Conservation (phyloP, 2,797 vertebrate species). For the Propithecus perrieri region DNA sequence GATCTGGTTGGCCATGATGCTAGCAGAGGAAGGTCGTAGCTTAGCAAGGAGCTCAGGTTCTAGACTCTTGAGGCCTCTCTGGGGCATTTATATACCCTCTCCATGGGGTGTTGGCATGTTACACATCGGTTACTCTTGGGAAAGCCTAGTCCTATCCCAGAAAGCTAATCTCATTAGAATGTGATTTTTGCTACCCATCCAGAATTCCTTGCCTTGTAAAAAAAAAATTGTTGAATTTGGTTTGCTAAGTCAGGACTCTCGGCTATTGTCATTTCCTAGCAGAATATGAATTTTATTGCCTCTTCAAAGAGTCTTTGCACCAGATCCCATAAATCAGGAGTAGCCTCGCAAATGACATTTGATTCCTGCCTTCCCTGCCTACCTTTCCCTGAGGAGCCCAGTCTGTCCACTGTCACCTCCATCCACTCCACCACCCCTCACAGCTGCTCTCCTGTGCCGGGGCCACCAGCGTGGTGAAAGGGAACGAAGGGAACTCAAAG, state of each 20-base stretch:
- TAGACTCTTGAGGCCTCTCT: constrained; percentile 11
- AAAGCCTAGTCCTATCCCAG: constrained; percentile 57
- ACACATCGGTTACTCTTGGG: constrained; percentile 55
- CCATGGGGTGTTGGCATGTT: constrained; percentile 67
- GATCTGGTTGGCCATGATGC: constrained; percentile 70
- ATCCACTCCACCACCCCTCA: neutral
- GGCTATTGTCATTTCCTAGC: constrained; percentile 39
- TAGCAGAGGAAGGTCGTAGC: neutral
- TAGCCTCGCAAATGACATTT: constrained; percentile 6
- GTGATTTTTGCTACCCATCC: constrained; percentile 61
- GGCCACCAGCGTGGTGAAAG: neutral
- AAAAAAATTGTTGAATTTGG: constrained; percentile 52
- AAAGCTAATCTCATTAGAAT: constrained; percentile 61
- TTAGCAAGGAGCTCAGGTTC: neutral
- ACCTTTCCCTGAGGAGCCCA: neutral
- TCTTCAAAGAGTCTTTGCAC: constrained; percentile 74
- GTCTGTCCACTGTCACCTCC: neutral
- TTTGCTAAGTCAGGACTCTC: constrained; percentile 76
- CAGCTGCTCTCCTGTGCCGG: neutral
- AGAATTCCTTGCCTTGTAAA: constrained; percentile 66
- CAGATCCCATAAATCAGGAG: constrained; percentile 61
- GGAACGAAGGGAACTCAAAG: neutral
- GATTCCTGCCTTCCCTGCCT: neutral
- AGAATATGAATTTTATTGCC: constrained; percentile 70
- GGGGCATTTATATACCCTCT: constrained; percentile 68